These are phyloP conservation scores for Phalacrocorax pelagicus DNA, from an alignment of 2,113 vertebrate species.

Conservation along the genomic window DNA sequence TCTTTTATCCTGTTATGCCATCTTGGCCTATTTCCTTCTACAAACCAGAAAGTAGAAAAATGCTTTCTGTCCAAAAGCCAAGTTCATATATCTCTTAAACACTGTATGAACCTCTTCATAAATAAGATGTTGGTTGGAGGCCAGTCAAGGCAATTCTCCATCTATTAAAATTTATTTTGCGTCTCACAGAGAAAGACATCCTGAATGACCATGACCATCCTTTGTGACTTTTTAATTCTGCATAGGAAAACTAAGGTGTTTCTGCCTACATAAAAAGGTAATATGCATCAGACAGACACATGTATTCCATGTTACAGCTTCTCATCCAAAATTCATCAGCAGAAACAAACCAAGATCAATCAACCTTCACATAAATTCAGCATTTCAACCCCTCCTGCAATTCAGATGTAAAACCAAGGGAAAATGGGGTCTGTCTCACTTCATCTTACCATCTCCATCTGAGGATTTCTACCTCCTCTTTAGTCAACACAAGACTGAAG, in stretches of 20 bases:
- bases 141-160: background rate
- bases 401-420: background rate
- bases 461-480: background rate
- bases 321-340: background rate
- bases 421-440: background rate
- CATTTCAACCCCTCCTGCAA: background rate
- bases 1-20: background rate
- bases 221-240: background rate
- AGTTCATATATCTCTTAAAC: background rate
- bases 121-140: background rate
- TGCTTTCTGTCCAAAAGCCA: background rate
- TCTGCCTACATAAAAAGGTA: background rate
- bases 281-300: background rate
- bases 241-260: background rate
- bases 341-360: background rate
- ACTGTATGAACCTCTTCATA: background rate
- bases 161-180: slow-evolving; percentile 1
- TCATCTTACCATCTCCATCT: background rate
- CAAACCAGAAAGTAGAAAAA: background rate
- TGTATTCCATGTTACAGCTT: background rate
- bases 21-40: background rate
- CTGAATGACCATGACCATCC: background rate
- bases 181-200: background rate
- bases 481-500: background rate
- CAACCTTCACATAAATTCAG: background rate